Base-by-base conservation (phyloP, 2,888 invertebrate species). In the Chironomus riparius region DNA sequence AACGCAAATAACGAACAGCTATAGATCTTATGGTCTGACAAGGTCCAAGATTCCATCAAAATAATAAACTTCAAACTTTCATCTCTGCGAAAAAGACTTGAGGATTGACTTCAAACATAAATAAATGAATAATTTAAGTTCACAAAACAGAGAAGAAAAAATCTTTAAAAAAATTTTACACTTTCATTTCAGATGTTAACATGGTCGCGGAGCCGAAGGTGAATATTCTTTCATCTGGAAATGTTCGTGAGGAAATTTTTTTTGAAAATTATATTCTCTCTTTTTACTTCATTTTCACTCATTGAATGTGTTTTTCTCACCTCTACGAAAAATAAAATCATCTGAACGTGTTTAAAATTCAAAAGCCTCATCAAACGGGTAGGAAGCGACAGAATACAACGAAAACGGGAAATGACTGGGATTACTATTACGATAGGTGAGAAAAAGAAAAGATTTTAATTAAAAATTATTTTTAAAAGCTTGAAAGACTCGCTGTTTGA, bases 131-230 rank as follows among this genome's bases (percentile, higher is more conserved):
- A 18, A 18, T 56, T 56, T 18, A 56, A 18, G 7, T 56, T 56
- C 56, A 15, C 15, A 28, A 28, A 6, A 28, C 2, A 18, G 2
- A 56, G 2, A 15, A 56, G 4, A n/a, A 12, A 7, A 15, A 15
- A 15, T 2, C 2, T 10, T 10, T 50, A 13, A 56, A n/a, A 56
- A 56, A 56, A 56, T 2, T 22, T 21, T 24, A 22, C 12, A 24
- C 65, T 24, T 24, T 77, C 79, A 77, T 85, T 85, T 77, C 85
- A 89, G 89, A 89, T 86, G 89, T 90, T 79, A 90, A 90, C 83
- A 88, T 90, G 87, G 89, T 89, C 71, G 88, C 89, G 68, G 90
- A 90, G 82, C 90, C 90, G 77, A 90, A 90, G 68, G 65, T 74
- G 68, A 74, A 48, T 74, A 48, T 74, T 74, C 74, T 74, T 68